Evolutionary conservation across 2,113 vertebrate genomes (phyloP).

Genomic region (Eira barbara): DNA sequence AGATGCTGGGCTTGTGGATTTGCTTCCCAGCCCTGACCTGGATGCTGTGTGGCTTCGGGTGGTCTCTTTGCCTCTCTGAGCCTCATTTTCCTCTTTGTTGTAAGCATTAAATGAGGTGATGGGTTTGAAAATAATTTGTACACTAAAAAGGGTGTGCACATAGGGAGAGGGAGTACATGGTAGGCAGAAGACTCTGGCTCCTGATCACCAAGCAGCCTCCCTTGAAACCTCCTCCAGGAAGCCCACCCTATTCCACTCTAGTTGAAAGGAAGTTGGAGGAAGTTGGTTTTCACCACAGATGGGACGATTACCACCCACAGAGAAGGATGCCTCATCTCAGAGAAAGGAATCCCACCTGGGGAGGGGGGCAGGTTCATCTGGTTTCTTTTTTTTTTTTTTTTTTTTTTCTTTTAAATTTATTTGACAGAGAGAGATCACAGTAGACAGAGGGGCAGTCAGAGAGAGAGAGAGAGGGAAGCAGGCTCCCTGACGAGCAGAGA

Average conservation of each 20-base stretch:
- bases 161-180: background rate
- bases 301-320: background rate
- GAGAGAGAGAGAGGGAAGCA: too few relatives aligned
- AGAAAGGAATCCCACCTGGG: background rate
- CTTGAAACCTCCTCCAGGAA: slow-evolving; percentile 28
- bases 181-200: background rate
- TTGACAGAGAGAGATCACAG: too few relatives aligned
- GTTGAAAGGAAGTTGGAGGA: slow-evolving; percentile 23
- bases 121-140: background rate
- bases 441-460: too few relatives aligned
- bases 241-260: background rate
- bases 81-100: background rate
- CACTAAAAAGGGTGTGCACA: background rate
- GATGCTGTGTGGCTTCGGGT: background rate
- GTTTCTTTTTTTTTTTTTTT: too few relatives aligned
- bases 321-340: background rate
- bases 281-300: background rate
- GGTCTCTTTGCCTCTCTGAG: slow-evolving; percentile 33
- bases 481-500: too few relatives aligned
- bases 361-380: background rate
- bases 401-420: too few relatives aligned
- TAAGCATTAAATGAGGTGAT: background rate
- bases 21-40: background rate
- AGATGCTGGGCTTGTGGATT: background rate
- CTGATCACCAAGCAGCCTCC: background rate